Base-by-base conservation (phyloP, 1,140 invertebrate genomes). In the Aphis gossypii region DNA sequence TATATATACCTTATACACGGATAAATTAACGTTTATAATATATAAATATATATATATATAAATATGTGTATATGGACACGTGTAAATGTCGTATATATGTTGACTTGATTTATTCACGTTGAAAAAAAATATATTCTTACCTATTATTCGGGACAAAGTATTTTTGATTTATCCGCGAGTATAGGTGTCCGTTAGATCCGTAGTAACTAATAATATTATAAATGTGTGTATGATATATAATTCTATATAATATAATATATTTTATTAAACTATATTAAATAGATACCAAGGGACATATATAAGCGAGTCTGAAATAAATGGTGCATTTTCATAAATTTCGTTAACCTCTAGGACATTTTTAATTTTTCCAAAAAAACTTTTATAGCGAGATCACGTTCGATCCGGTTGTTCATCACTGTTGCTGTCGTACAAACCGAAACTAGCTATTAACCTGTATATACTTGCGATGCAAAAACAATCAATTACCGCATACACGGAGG, bases 271-370 rank as follows among this genome's bases (percentile, higher is more conserved):
- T n/a, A 68, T n/a, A 14, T n/a, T 35, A 35, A 35, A 0, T n/a
- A 14, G 30, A 3, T n/a, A 18, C 30, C 5, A 18, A 76, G 14
- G 60, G 38, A 44, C 38, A 6, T 38, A n/a, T 83, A 83, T 38
- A 38, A 23, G 25, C 23, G 41, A 84, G 35, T 44, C 20, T 9
- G 21, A 44, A 11, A 25, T 41, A 41, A 84, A 84, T 46, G 30
- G 44, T 48, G n/a, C 14, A 87, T 87, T 87, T 87, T 48, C 46
- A 48, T 87, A n/a, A n/a, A 87, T 87, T 48, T 87, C 46, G 86
- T 87, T 30, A 48, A 87, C 86, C 86, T 87, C 86, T 48, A 87
- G 86, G 86, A 87, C 44, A 87, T 87, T 87, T 87, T 87, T 87
- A 48, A 87, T n/a, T 48, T 35, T 21, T 7, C 86, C 30, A n/a